Evolutionary conservation across 2,888 invertebrate genomes (phyloP).

Genomic region (Choreutis nemorana): DNA sequence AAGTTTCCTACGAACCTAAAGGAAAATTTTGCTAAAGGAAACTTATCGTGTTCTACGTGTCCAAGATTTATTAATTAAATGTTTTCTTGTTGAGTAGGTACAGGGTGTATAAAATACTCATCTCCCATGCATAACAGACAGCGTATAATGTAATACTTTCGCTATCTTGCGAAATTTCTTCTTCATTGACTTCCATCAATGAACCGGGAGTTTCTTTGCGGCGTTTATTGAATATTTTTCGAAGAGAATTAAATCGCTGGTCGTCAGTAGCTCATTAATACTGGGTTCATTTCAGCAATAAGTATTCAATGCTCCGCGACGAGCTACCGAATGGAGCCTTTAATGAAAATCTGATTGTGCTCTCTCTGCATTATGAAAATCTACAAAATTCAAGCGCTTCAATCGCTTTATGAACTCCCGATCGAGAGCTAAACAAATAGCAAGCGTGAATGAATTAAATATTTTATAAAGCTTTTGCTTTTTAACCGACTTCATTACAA

Average conservation of each 20-base stretch:
- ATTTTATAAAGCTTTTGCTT: too few relatives aligned
- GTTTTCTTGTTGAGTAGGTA: too few relatives aligned
- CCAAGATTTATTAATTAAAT: too few relatives aligned
- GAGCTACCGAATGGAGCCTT: conserved; percentile 18
- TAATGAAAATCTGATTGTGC: conserved; percentile 60
- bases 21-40: too few relatives aligned
- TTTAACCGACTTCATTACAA: too few relatives aligned
- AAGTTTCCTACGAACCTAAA: too few relatives aligned
- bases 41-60: too few relatives aligned
- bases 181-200: conserved; percentile 27
- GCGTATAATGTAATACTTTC: too few relatives aligned
- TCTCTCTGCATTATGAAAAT: conserved; percentile 57
- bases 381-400: conserved; percentile 35
- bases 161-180: too few relatives aligned
- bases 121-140: too few relatives aligned
- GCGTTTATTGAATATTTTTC: conserved; percentile 57
- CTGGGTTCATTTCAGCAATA: conserved; percentile 58
- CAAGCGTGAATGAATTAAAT: conserved; percentile 10
- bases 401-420: conserved; percentile 37
- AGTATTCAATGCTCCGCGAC: conserved; percentile 51
- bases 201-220: conserved; percentile 28
- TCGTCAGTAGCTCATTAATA: conserved; percentile 50
- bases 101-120: too few relatives aligned
- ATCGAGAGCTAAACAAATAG: conserved; percentile 37
- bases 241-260: conserved; percentile 49